A percentile compares a stretch with the other conserved stretches of the same genome.
Conservation (phyloP, 1,140 invertebrate species). For the Mizuhopecten yessoensis region DNA sequence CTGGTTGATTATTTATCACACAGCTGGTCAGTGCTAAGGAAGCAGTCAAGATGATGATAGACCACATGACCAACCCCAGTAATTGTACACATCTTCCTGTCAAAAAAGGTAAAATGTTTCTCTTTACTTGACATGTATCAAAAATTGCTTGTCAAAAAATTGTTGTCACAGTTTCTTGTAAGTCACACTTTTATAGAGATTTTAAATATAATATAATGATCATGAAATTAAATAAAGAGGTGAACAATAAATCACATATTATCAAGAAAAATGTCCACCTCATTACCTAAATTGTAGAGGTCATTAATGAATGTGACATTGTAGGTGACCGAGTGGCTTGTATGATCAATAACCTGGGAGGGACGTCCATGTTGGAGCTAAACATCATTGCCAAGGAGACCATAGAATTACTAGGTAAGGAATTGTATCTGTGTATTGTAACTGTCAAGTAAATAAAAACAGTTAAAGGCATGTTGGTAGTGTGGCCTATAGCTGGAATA, state of each 20-base stretch:
- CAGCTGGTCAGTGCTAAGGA: constrained; percentile 79
- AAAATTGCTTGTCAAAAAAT: too few relatives aligned
- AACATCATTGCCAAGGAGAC: constrained; percentile 89
- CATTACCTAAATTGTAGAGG: background rate
- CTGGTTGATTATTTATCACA: background rate
- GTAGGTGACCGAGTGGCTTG: constrained; percentile 86
- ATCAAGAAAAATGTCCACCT: too few relatives aligned
- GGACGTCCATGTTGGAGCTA: constrained; percentile 90
- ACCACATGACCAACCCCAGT: constrained; percentile 83
- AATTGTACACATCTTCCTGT: constrained; percentile 84
- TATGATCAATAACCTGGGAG: constrained; percentile 92
- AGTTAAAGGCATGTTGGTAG: too few relatives aligned
- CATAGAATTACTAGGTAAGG: constrained; percentile 83
- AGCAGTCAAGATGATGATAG: constrained; percentile 83
- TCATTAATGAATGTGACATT: constrained; percentile 45
- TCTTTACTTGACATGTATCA: too few relatives aligned
- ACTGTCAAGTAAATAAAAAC: too few relatives aligned
- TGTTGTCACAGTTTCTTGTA: too few relatives aligned
- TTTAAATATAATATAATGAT: too few relatives aligned
- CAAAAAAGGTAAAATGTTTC: constrained; percentile 75
- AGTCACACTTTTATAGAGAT: too few relatives aligned
- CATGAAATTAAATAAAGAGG: too few relatives aligned
- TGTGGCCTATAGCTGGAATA: too few relatives aligned
- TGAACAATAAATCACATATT: too few relatives aligned
- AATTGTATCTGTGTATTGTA: too few relatives aligned